Evolutionary conservation across 2,113 vertebrate species (phyloP), one percentile per base, ranked within the genome.

Genomic region (Taurulus bubalis): DNA sequence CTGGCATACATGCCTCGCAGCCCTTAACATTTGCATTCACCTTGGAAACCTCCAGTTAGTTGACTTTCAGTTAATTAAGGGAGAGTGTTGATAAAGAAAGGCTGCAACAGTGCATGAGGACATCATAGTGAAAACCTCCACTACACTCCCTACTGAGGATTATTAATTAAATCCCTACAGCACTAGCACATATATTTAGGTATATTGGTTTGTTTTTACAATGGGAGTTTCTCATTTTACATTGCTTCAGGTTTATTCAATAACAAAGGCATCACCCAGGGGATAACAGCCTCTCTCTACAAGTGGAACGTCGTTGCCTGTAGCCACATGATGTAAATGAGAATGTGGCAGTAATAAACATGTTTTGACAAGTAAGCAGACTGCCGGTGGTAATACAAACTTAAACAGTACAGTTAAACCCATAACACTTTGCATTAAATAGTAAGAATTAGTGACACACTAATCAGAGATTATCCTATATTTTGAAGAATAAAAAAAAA

Each of bases 1-100:
- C 65, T 47, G 42, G 47, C 67, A 4, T 16, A 26, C 40, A 79
- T 74, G 58, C 62, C 65, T 82, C 18, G 14, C 59, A 77, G 82
- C 22, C 34, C 59, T 51, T 42, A 47, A 77, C 71, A 90, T 86
- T 90, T 86, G 67, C 62, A 87, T 89, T 90, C 87, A 89, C 77
- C 83, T 76, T 88, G 88, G 90, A 83, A 91, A 88, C 85, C 20
- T 66, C 71, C 72, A 58, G 40, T 79, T 80, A 79, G 80, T 85
- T 84, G 70, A 76, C 79, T 79, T 74, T 77, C 65, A 80, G 80
- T 89, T 91, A 90, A 92, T 93, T 92, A 91, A 90, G 71, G 63
- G 15, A 72, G 72, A 70, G 65, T 78, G 78, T 71, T 77, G 80
- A 85, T 87, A 85, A 92, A 89, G 75, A 59, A 65, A 51, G 28